Evolutionary conservation across 37 sponge, comb jelly and placozoan species (phyloP).

Genomic region (Aplysina aerophoba): DNA sequence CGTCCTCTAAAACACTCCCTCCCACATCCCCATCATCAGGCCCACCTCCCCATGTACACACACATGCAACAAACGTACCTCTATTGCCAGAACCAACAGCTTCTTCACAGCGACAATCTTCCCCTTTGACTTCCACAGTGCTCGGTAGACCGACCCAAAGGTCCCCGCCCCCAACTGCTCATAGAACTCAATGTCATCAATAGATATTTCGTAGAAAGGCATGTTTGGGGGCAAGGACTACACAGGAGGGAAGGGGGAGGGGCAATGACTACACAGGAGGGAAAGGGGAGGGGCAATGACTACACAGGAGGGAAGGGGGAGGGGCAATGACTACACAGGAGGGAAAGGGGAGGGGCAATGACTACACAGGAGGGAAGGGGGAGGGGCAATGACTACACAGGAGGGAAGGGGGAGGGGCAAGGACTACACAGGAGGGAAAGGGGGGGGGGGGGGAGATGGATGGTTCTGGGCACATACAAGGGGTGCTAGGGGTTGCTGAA

Average conservation of each 20-base stretch:
- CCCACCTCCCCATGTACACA: conserved; percentile 14
- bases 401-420: no score
- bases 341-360: no score
- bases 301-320: no score
- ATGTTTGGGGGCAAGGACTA: conserved; percentile 32
- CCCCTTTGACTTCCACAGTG: conserved; percentile 71
- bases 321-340: no score
- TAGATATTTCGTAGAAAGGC: conserved; percentile 73
- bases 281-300: no score
- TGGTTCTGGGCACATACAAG: no score
- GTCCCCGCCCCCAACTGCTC: conserved; percentile 82
- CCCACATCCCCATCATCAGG: not conserved
- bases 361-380: no score
- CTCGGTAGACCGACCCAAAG: conserved; percentile 83
- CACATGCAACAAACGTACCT: conserved; percentile 54
- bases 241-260: conserved; percentile 6
- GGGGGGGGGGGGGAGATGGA: no score
- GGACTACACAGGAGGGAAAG: no score
- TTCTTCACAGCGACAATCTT: conserved; percentile 90
- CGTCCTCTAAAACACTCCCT: not conserved
- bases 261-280: not conserved
- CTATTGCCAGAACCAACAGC: conserved; percentile 65
- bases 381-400: no score
- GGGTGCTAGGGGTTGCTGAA: no score
- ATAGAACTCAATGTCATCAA: conserved; percentile 77